These are phyloP conservation scores for Craniophora ligustri DNA, from an alignment of 2,888 invertebrate species.

Conservation along the genomic window DNA sequence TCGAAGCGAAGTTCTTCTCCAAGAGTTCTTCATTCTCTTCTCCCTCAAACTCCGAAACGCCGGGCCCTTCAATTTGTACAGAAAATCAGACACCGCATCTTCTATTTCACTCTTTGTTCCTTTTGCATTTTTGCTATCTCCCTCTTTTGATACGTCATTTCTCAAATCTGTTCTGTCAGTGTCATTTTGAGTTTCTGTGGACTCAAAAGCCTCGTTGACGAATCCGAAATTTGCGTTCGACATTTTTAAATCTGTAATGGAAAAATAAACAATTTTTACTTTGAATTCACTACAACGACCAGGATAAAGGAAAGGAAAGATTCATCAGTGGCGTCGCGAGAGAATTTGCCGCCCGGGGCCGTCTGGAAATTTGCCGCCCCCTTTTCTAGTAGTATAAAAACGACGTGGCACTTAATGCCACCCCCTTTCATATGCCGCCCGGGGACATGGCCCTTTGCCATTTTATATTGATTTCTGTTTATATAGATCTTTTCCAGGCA, in stretches of 20 bases:
- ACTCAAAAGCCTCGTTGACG: conserved; percentile 19
- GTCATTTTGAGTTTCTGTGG: conserved; percentile 1
- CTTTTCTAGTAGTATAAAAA: too few species aligned
- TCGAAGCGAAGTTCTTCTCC: conserved; percentile 27
- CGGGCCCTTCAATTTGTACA: conserved; percentile 25
- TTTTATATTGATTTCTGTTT: too few species aligned
- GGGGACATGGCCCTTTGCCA: too few species aligned
- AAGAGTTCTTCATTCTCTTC: conserved; percentile 25
- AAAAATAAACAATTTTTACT: background rate
- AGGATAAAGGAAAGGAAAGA: too few species aligned
- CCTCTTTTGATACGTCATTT: background rate
- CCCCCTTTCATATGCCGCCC: too few species aligned
- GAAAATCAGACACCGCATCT: conserved; percentile 18
- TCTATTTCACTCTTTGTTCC: background rate
- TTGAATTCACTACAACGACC: too few species aligned
- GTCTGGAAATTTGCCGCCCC: too few species aligned
- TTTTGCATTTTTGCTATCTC: background rate
- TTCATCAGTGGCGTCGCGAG: too few species aligned
- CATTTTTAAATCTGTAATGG: conserved; percentile 28
- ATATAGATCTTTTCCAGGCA: too few species aligned
- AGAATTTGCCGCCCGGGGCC: too few species aligned
- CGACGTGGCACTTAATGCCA: too few species aligned
- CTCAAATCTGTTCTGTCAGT: too few species aligned
- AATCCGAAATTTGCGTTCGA: conserved; percentile 5
- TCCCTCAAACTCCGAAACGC: conserved; percentile 30